Percentiles rank a stretch among this genome's conserved stretches.
phyloP scores from a whole-genome alignment of 2,888 invertebrate genomes.

The Macroteleia sp. region DNA sequence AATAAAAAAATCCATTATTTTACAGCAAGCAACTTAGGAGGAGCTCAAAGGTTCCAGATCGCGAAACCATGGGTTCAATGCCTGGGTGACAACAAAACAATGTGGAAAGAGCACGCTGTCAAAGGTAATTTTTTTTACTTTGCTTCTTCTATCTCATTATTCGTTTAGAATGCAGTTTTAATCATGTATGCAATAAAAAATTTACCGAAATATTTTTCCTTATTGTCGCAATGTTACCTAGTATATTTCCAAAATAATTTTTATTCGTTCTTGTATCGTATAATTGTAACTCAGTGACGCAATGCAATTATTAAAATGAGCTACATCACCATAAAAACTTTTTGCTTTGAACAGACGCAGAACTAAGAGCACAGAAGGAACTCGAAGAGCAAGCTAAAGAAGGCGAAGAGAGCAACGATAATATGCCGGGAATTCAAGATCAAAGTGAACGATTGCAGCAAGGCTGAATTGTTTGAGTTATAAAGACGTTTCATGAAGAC shows the following conservation, averaged over 20 bases:
- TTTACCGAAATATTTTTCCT: too few relatives aligned
- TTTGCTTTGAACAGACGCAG: constrained; percentile 84
- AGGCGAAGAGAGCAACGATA: constrained; percentile 65
- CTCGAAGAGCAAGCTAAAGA: constrained; percentile 72
- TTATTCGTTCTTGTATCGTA: too few relatives aligned
- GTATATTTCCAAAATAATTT: too few relatives aligned
- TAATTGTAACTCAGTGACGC: too few relatives aligned
- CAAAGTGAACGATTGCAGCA: constrained; percentile 45
- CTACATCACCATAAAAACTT: constrained; percentile 1
- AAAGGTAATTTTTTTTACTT: constrained; percentile 83
- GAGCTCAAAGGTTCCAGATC: constrained; percentile 86
- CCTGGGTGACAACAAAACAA: constrained; percentile 91
- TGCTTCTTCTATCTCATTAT: neutral
- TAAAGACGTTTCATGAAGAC: constrained; percentile 32
- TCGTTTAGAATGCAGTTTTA: too few relatives aligned
- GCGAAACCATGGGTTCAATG: constrained; percentile 92
- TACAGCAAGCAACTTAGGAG: constrained; percentile 32
- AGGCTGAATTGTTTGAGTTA: constrained; percentile 44
- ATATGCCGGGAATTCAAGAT: constrained; percentile 32
- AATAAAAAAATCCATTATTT: constrained; percentile 40
- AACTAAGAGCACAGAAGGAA: constrained; percentile 85
- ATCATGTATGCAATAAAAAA: too few relatives aligned
- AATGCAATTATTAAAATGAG: constrained; percentile 4
- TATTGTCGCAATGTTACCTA: too few relatives aligned
- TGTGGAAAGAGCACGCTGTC: constrained; percentile 92